Evolutionary conservation across 2,888 invertebrate genomes (phyloP).

Genomic region (Hyalella azteca): DNA sequence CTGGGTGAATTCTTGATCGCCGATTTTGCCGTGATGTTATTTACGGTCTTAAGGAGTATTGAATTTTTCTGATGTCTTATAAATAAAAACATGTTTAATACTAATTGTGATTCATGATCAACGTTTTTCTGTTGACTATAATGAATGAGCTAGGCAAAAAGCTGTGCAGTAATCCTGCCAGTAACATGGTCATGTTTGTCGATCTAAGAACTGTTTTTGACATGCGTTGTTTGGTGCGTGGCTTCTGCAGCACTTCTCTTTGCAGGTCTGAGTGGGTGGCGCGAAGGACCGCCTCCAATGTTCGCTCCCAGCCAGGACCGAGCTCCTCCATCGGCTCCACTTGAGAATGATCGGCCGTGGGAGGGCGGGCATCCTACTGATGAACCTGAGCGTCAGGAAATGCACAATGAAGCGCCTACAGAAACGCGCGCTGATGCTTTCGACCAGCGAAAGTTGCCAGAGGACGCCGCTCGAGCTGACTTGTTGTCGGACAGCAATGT

Average conservation of each 20-base stretch:
- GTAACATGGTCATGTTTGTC: background rate
- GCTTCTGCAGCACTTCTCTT: slow-evolving; percentile 29
- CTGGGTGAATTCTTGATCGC: too few species aligned
- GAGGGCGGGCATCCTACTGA: background rate
- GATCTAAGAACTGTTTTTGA: slow-evolving; percentile 1
- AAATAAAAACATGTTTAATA: too few species aligned
- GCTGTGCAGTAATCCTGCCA: too few species aligned
- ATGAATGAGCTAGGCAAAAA: too few species aligned
- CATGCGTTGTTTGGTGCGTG: slow-evolving; percentile 20
- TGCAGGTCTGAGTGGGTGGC: slow-evolving; percentile 30
- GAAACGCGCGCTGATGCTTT: background rate
- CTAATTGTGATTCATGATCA: too few species aligned
- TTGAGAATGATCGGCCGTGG: background rate
- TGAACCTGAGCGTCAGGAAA: background rate
- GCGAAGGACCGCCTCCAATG: background rate
- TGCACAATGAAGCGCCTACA: background rate
- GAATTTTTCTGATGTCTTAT: too few species aligned
- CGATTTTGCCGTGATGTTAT: too few species aligned
- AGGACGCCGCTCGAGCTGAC: background rate
- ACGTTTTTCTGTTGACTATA: too few species aligned
- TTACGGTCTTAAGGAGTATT: too few species aligned
- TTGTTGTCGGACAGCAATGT: background rate
- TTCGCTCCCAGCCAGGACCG: background rate
- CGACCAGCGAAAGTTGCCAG: background rate
- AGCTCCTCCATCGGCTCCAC: background rate